A percentile compares a stretch with the other conserved stretches of the same genome.
Evolutionary conservation across 1,140 invertebrate genomes (phyloP).

Genomic region (Drosophila funebris): DNA sequence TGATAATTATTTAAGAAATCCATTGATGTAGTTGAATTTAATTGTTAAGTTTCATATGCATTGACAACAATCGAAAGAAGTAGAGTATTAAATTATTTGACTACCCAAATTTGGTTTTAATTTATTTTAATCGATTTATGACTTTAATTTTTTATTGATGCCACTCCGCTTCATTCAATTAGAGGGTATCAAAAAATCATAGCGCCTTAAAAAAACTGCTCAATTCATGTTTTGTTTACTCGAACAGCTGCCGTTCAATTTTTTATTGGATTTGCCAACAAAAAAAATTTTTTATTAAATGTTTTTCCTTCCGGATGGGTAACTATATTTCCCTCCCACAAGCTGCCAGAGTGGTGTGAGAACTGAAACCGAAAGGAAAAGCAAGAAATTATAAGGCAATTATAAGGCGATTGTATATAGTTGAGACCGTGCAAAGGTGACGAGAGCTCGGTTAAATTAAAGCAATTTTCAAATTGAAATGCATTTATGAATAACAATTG

Average conservation of each 20-base stretch:
- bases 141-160: background rate
- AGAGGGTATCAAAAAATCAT: slow-evolving; percentile 5
- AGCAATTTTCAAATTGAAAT: slow-evolving; percentile 79
- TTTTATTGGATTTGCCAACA: slow-evolving; percentile 18
- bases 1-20: too few relatives aligned
- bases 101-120: too few relatives aligned
- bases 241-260: slow-evolving; percentile 17
- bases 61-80: too few relatives aligned
- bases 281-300: slow-evolving; percentile 8
- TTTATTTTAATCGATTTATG: background rate
- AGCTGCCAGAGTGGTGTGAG: background rate
- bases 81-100: too few relatives aligned
- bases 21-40: too few relatives aligned
- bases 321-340: background rate
- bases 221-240: background rate
- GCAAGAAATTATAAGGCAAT: background rate
- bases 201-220: background rate
- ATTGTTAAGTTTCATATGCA: too few relatives aligned
- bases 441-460: slow-evolving; percentile 65
- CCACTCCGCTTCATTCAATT: background rate
- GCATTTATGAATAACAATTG: slow-evolving; percentile 81
- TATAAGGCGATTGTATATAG: slow-evolving; percentile 4
- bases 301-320: slow-evolving; percentile 19
- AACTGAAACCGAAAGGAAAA: background rate
- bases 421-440: slow-evolving; percentile 39